A percentile compares a stretch with the other conserved stretches of the same genome.
Evolutionary conservation across 2,888 invertebrate species (phyloP).

Genomic region (Strigamia transsilvanica): DNA sequence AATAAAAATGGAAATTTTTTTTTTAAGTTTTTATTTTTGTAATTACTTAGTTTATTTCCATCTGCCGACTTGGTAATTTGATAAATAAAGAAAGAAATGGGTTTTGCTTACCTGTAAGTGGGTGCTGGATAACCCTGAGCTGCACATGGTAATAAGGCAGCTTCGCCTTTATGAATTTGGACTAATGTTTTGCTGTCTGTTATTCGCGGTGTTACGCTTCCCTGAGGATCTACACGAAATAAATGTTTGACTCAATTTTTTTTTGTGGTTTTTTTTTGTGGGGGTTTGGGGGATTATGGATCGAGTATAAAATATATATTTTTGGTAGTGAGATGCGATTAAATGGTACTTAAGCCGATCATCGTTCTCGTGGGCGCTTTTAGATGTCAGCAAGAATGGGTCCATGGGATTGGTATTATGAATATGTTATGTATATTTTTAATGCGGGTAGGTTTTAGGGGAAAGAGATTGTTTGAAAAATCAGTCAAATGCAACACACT

Average conservation of each 20-base stretch:
- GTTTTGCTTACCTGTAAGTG: neutral
- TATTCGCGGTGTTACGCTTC: neutral
- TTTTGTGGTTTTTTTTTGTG: neutral
- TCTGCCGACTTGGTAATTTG: neutral
- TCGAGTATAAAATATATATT: too few relatives aligned
- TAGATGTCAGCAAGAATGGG: too few relatives aligned
- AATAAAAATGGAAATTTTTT: too few relatives aligned
- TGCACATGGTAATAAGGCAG: neutral
- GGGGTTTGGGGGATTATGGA: too few relatives aligned
- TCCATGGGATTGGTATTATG: too few relatives aligned
- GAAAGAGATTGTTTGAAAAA: too few relatives aligned
- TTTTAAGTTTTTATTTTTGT: neutral
- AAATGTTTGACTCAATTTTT: neutral
- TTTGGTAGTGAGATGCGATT: too few relatives aligned
- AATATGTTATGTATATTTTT: too few relatives aligned
- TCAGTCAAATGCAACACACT: too few relatives aligned
- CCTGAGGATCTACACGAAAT: neutral
- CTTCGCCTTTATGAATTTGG: neutral
- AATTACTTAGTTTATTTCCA: neutral
- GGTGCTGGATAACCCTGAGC: neutral
- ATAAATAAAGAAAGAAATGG: neutral
- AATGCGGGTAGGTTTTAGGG: too few relatives aligned
- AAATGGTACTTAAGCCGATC: too few relatives aligned
- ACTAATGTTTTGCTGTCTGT: conserved; percentile 15
- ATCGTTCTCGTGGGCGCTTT: too few relatives aligned